phyloP scores from a whole-genome alignment of 37 sponge, comb jelly and placozoan genomes.

The Lycopodina hypogea region DNA sequence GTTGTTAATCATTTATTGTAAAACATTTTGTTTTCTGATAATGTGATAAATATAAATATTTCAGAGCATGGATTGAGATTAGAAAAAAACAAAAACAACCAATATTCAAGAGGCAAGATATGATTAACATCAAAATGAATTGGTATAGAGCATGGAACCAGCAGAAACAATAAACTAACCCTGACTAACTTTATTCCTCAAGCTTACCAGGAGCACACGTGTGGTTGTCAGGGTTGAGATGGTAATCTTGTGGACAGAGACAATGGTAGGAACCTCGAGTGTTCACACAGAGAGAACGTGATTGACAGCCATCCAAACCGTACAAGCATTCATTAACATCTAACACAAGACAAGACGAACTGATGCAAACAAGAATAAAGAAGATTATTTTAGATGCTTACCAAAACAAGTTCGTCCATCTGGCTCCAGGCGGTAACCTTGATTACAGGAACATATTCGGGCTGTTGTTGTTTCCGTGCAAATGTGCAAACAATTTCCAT shows the following conservation, averaged over 20 bases:
- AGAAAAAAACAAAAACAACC: no score
- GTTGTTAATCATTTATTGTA: no score
- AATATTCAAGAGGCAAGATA: no score
- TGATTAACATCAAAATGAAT: no score
- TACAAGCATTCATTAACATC: constrained; percentile 23
- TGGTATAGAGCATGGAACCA: no score
- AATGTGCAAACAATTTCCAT: constrained; percentile 44
- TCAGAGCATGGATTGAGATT: no score
- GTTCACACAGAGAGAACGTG: constrained; percentile 24
- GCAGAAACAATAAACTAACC: no score
- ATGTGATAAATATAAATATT: no score
- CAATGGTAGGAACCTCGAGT: constrained; percentile 34
- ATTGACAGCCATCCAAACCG: constrained; percentile 3
- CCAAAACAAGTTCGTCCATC: constrained; percentile 46
- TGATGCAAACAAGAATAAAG: background rate
- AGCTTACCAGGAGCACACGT: constrained; percentile 37
- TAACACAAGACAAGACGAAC: background rate
- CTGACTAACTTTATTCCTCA: no score
- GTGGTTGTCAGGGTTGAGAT: constrained; percentile 11
- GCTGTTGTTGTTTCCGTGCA: constrained; percentile 16
- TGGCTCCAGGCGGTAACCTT: constrained; percentile 32
- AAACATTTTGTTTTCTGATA: no score
- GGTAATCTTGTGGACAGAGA: constrained; percentile 16
- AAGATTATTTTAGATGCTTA: background rate
- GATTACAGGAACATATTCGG: constrained; percentile 30